Base-by-base conservation (phyloP, 2,113 vertebrate genomes). In the Nycticorax nycticorax region DNA sequence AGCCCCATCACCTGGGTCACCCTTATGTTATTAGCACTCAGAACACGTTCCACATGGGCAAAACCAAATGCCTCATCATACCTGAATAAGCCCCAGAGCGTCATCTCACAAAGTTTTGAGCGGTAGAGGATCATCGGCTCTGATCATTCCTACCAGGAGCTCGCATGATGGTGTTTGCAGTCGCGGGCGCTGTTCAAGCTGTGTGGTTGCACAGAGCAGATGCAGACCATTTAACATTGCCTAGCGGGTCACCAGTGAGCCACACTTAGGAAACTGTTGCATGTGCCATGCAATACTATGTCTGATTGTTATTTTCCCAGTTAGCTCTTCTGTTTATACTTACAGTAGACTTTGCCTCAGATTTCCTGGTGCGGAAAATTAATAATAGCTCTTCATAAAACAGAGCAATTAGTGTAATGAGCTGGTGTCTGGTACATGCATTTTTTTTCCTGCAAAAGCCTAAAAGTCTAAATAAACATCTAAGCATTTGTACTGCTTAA, bases 341-440 rank as follows among this genome's bases (percentile, higher is more conserved):
- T 69, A 27, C 6, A 6, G 8, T 64, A 14, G 16, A 47, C 66
- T 73, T 85, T 92, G 45, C 59, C 74, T 52, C 37, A 47, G 37
- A 59, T 83, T 83, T 90, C 67, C 60, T 83, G 75, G 47, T 69
- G 75, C 2, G 4, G 75, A 86, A 88, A 88, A 85, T 69, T 83
- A 73, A 83, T 72, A 43, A 53, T 28, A 50, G 39, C 15, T 92
- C 53, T 82, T 83, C 32, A 33, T 80, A 66, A 93, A 90, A 26
- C 45, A 67, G 57, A 64, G 47, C 80, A 82, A 93, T 93, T 95
- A 78, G 48, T 88, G 53, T 85, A 83, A 94, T 84, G 71, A 88
- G n/a, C 80, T 91, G 35, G 15, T 79, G 37, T 32, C 78, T 83
- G 47, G 22, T 92, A 13, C 11, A 6, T 14, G 41, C 7, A 13